Evolutionary conservation across 2,888 invertebrate genomes (phyloP), one percentile per base, ranked within the genome.

Genomic region (Branchipolynoe longqiensis): DNA sequence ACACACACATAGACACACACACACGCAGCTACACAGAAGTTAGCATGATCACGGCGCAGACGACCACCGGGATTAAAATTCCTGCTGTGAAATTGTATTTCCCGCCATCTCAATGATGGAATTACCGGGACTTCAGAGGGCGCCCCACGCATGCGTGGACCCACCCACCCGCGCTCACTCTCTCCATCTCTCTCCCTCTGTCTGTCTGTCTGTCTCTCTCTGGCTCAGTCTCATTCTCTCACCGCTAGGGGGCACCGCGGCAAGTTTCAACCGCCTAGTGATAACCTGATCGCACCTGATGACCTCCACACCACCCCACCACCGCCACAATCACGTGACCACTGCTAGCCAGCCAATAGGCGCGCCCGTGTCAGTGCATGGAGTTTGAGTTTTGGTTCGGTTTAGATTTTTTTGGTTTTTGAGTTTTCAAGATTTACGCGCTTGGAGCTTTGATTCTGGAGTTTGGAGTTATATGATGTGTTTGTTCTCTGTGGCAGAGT

Each of bases 81-180:
- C 82, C 82, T 31, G 58, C 36, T 82, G 82, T 82, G 82, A 82
- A 82, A 82, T 82, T 82, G 82, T 58, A 82, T 82, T 82, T 82
- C 56, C 56, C 82, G n/a, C 78, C 33, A 1, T 54, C 58, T 82
- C 82, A 82, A 82, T 58, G 36, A 58, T n/a, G 58, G n/a, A 82
- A 82, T 58, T 82, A 82, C 36, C 56, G 33, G 58, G 56, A 38
- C 82, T 54, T 78, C 78, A 28, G 78, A 54, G 48, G 48, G n/a
- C n/a, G n/a, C n/a, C n/a, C n/a, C n/a, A n/a, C n/a, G n/a, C n/a
- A n/a, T n/a, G n/a, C n/a, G n/a, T n/a, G n/a, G n/a, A n/a, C n/a
- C n/a, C n/a, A n/a, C n/a, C n/a, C n/a, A n/a, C n/a, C n/a, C n/a
- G n/a, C n/a, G n/a, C n/a, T n/a, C n/a, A n/a, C n/a, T n/a, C n/a